phyloP scores from a whole-genome alignment of 37 sponge, comb jelly and placozoan genomes.

The Bolinopsis microptera region DNA sequence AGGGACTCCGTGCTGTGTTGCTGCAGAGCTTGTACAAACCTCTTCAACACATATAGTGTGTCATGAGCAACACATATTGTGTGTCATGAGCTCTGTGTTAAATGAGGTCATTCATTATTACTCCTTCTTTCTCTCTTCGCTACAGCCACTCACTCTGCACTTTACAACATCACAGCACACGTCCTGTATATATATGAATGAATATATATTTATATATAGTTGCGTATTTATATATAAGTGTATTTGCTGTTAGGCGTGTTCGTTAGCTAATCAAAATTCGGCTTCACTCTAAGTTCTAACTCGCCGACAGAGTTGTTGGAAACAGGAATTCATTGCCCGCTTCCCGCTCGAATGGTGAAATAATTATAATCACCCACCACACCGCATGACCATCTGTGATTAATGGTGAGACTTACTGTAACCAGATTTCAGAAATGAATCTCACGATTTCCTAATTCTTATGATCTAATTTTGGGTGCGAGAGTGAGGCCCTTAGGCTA shows the following conservation, averaged over 20 bases:
- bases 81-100: background rate
- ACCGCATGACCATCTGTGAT: background rate
- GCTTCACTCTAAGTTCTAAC: background rate
- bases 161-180: background rate
- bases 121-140: background rate
- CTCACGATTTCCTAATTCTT: background rate
- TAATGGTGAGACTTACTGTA: background rate
- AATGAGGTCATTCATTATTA: background rate
- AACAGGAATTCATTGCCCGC: no score
- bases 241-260: background rate
- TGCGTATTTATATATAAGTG: background rate
- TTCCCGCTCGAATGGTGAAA: background rate
- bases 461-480: background rate
- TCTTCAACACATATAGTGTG: no score
- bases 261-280: background rate
- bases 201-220: no score
- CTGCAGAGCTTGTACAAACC: background rate
- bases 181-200: background rate
- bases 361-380: background rate
- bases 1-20: background rate
- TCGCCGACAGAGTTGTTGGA: no score
- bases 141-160: background rate
- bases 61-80: no score
- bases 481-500: background rate
- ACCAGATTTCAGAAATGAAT: background rate